phyloP scores from a whole-genome alignment of 1,140 invertebrate genomes.

The Zaprionus taronus region DNA sequence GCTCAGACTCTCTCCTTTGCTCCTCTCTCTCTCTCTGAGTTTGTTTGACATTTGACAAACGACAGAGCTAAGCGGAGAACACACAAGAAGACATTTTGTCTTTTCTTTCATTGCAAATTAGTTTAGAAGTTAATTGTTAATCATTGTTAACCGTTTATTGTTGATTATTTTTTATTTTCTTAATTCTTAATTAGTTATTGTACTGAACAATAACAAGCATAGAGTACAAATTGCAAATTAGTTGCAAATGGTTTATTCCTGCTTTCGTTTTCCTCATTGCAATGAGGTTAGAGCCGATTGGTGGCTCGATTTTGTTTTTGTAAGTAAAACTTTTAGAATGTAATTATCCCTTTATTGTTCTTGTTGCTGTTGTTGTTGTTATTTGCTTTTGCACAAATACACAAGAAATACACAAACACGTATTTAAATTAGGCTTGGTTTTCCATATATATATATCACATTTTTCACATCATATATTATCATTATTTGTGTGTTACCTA shows the following conservation, averaged over 20 bases:
- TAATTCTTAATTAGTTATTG: slow-evolving; percentile 10
- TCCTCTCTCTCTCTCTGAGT: slow-evolving; percentile 9
- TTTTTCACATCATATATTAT: slow-evolving; percentile 8
- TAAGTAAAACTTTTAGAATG: slow-evolving; percentile 23
- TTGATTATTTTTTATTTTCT: slow-evolving; percentile 6
- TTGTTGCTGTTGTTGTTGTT: not conserved
- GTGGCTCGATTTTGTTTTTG: slow-evolving; percentile 26
- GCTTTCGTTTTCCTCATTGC: slow-evolving; percentile 17
- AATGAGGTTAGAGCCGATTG: slow-evolving; percentile 43
- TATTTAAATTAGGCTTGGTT: slow-evolving; percentile 22
- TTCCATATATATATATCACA: slow-evolving; percentile 11
- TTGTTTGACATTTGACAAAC: slow-evolving; percentile 14
- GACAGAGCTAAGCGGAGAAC: not conserved
- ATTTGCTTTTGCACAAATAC: slow-evolving; percentile 15
- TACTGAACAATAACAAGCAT: not conserved
- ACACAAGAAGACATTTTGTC: slow-evolving; percentile 13
- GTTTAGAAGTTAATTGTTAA: slow-evolving; percentile 20
- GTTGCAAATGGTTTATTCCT: slow-evolving; percentile 30
- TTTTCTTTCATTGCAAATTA: slow-evolving; percentile 30
- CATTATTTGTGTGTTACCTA: slow-evolving; percentile 52
- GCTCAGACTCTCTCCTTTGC: slow-evolving; percentile 3
- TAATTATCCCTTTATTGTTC: not conserved
- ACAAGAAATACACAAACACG: not conserved
- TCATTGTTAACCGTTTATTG: slow-evolving; percentile 2
- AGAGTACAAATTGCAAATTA: not conserved